Percentiles rank a stretch among this genome's conserved stretches.
Conservation (phyloP, 2,113 vertebrate genomes). For the Mobula birostris region DNA sequence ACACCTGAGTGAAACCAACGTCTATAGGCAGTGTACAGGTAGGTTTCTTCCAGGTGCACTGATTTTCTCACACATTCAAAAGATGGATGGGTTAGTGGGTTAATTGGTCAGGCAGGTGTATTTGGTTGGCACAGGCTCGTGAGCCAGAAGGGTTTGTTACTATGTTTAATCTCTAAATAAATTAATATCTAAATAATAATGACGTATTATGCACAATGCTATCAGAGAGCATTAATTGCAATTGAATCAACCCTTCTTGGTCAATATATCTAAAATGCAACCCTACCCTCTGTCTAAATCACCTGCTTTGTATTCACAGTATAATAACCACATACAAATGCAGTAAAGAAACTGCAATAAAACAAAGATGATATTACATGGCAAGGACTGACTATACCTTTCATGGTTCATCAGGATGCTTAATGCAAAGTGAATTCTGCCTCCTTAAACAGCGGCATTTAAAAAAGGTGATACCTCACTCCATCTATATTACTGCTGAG, state of each 20-base stretch:
- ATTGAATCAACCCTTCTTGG: background rate
- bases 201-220: background rate
- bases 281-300: background rate
- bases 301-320: background rate
- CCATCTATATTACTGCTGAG: background rate
- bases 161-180: too few relatives aligned
- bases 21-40: background rate
- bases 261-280: background rate
- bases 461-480: background rate
- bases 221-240: background rate
- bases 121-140: too few relatives aligned
- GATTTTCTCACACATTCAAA: too few relatives aligned
- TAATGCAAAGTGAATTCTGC: background rate
- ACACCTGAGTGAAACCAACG: background rate
- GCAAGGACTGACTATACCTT: background rate
- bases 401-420: background rate
- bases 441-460: background rate
- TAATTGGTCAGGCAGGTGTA: too few relatives aligned
- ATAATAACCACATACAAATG: background rate
- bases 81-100: too few relatives aligned
- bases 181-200: background rate
- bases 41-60: background rate
- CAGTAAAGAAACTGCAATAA: background rate
- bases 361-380: background rate
- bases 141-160: too few relatives aligned